A percentile compares a stretch with the other conserved stretches of the same genome.
Evolutionary conservation across 1,140 invertebrate genomes (phyloP).

Genomic region (Eriocheir sinensis): DNA sequence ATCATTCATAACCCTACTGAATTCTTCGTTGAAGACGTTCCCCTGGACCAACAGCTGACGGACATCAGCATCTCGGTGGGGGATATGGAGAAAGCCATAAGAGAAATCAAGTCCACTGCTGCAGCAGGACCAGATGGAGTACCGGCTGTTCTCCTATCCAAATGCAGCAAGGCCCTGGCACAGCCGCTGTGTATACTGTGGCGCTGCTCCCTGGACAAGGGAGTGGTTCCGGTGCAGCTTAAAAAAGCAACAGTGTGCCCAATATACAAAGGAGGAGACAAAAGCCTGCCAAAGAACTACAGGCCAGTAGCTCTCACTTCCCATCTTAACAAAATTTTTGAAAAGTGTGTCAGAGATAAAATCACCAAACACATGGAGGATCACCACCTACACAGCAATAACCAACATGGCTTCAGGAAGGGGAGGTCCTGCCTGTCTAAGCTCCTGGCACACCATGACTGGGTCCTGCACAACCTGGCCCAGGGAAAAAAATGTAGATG

Average conservation of each 20-base stretch:
- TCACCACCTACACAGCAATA: background rate
- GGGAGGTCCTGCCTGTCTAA: slow-evolving; percentile 57
- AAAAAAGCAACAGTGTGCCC: slow-evolving; percentile 18
- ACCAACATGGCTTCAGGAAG: slow-evolving; percentile 31
- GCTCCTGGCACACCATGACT: slow-evolving; percentile 54
- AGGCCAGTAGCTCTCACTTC: slow-evolving; percentile 36
- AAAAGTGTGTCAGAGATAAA: slow-evolving; percentile 45
- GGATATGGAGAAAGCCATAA: background rate
- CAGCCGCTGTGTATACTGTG: slow-evolving; percentile 28
- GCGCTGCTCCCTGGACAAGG: slow-evolving; percentile 27
- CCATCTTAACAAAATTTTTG: background rate
- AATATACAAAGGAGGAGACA: slow-evolving; percentile 47
- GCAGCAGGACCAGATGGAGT: slow-evolving; percentile 46
- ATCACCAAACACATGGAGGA: slow-evolving; percentile 47
- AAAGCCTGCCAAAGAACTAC: background rate
- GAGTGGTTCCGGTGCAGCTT: background rate
- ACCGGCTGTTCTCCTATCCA: background rate
- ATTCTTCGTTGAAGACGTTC: slow-evolving; percentile 4
- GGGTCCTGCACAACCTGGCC: slow-evolving; percentile 52
- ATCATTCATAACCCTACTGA: background rate
- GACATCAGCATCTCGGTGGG: slow-evolving; percentile 31
- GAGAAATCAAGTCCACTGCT: background rate
- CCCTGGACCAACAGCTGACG: background rate
- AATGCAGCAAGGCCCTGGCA: background rate
- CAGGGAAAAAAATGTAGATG: slow-evolving; percentile 62